Conservation (phyloP, 2,888 invertebrate genomes). For the Orthonychiurus folsomi region DNA sequence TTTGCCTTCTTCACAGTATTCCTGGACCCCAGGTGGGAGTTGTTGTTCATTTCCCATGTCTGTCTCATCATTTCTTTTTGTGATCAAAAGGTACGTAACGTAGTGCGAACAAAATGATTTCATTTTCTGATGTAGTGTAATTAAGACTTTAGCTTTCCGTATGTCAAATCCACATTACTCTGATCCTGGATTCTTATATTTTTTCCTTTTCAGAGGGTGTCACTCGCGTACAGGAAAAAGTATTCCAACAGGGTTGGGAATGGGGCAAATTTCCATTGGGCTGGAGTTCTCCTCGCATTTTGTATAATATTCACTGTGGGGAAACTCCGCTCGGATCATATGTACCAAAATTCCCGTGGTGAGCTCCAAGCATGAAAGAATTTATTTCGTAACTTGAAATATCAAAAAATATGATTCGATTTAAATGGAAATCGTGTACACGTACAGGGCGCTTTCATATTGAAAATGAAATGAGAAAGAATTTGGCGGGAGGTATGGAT, state of each 20-base stretch:
- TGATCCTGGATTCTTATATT: neutral
- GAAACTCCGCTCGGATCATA: slow-evolving; percentile 10
- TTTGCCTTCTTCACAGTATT: slow-evolving; percentile 13
- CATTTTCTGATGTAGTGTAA: no score
- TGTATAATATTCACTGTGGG: slow-evolving; percentile 13
- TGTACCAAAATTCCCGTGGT: slow-evolving; percentile 17
- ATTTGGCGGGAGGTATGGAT: slow-evolving; percentile 13
- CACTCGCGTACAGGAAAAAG: neutral
- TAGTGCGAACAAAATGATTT: neutral
- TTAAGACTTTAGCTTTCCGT: no score
- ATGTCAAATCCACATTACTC: neutral
- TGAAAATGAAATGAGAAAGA: slow-evolving; percentile 10
- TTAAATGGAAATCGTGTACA: neutral
- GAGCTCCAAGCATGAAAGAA: neutral
- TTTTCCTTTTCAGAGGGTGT: slow-evolving; percentile 1
- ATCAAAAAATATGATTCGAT: slow-evolving; percentile 4
- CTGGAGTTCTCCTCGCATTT: slow-evolving; percentile 5
- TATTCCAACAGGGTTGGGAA: neutral
- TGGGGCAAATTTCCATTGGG: slow-evolving; percentile 13
- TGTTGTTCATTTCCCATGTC: slow-evolving; percentile 17
- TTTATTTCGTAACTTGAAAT: neutral
- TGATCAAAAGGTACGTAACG: slow-evolving; percentile 16
- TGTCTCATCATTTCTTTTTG: slow-evolving; percentile 12
- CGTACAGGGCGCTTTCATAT: slow-evolving; percentile 22
- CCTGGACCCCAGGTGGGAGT: slow-evolving; percentile 22